Evolutionary conservation across 2,888 invertebrate species (phyloP), one percentile per base, ranked within the genome.

Genomic region (Sminthurides aquaticus): DNA sequence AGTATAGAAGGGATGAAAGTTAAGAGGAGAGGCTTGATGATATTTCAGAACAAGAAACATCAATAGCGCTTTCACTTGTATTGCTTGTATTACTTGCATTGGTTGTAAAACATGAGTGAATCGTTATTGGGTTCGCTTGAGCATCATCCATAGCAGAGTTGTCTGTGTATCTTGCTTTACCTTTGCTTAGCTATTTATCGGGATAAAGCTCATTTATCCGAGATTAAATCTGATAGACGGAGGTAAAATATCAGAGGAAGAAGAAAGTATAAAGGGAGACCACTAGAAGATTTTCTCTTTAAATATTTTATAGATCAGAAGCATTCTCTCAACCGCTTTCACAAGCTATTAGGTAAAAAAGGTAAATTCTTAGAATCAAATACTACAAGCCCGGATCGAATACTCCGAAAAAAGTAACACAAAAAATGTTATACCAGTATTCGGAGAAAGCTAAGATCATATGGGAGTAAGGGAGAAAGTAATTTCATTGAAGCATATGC

Each of bases 1-100:
- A n/a, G n/a, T n/a, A n/a, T n/a, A n/a, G n/a, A 22, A 49, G 60
- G 29, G 49, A 27, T 48, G 60, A 60, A 49, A 60, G 60, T 8
- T 29, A 34, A 60, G 26, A 34, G 8, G 49, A 48, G 25, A 20
- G 11, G 11, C 3, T 20, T 29, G 59, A 43, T 20, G 24, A 34
- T 29, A 20, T n/a, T 22, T 22, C 20, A 5, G 5, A 54, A 54
- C 5, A n/a, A 11, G n/a, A 11, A 54, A n/a, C 22, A 54, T 24
- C 54, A 22, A 24, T 20, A 54, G 54, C 54, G 24, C 54, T 54
- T 54, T 54, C 54, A 22, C 54, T 54, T 18, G n/a, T n/a, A n/a
- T n/a, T n/a, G n/a, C n/a, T n/a, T n/a, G n/a, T n/a, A n/a, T n/a
- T n/a, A n/a, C n/a, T n/a, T n/a, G n/a, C n/a, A n/a, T n/a, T n/a